Percentiles rank a stretch among this genome's conserved stretches.
phyloP scores from a whole-genome alignment of 2,888 invertebrate genomes.

The Harpagoxenus sublaevis region DNA sequence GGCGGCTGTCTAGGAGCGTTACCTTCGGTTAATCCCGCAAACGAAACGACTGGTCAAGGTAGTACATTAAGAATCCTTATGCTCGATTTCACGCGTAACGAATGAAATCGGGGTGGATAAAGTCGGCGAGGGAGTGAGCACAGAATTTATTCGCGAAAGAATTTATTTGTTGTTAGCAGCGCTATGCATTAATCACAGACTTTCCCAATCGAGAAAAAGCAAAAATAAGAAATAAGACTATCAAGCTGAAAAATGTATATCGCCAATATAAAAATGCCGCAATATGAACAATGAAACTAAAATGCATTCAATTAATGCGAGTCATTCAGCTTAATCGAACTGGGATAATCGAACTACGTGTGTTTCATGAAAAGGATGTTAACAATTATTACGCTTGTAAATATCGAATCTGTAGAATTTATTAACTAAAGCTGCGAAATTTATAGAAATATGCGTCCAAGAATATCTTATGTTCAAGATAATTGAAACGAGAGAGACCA shows the following conservation, averaged over 20 bases:
- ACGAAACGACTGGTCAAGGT: constrained; percentile 53
- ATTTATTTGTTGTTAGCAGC: constrained; percentile 53
- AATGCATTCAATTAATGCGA: neutral
- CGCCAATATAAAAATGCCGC: neutral
- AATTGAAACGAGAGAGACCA: too few species aligned
- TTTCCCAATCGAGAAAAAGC: constrained; percentile 13
- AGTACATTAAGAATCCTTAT: constrained; percentile 58
- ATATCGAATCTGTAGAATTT: neutral
- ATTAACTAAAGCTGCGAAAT: neutral
- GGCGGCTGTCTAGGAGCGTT: constrained; percentile 42
- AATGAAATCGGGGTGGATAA: constrained; percentile 47
- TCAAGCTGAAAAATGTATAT: neutral
- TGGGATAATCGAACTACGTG: neutral
- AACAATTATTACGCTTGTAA: neutral
- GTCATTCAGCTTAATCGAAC: neutral
- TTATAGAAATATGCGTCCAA: neutral
- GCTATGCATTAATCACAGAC: constrained; percentile 31
- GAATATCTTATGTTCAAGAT: too few species aligned
- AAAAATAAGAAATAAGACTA: constrained; percentile 25
- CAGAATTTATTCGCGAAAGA: constrained; percentile 40
- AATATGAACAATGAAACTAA: neutral
- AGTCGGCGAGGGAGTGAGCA: constrained; percentile 12
- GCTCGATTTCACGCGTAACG: constrained; percentile 55
- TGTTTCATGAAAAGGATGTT: neutral
- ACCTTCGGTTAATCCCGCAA: constrained; percentile 53